Conservation (phyloP, 2,797 vertebrate genomes). For the Threskiornis aethiopicus region DNA sequence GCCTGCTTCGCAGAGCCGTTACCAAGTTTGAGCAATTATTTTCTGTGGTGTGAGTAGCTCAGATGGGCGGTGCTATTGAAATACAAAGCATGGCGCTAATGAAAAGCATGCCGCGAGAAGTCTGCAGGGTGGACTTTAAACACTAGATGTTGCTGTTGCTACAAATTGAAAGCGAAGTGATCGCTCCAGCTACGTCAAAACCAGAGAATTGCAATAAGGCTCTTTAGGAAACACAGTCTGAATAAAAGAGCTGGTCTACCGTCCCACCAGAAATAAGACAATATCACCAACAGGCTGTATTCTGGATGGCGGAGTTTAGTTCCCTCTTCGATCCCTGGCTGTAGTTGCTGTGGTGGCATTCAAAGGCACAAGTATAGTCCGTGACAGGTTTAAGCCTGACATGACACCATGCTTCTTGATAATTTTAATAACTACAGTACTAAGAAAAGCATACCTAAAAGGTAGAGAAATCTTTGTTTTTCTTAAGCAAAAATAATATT, state of each 20-base stretch:
- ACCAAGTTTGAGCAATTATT: neutral
- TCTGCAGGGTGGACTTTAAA: neutral
- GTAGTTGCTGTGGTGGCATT: neutral
- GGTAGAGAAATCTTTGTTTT: neutral
- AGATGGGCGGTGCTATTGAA: neutral
- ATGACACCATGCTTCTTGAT: neutral
- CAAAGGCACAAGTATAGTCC: neutral
- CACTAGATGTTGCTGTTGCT: conserved; percentile 55
- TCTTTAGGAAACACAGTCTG: neutral
- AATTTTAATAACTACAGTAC: neutral
- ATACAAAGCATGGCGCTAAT: fast-evolving
- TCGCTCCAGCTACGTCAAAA: neutral
- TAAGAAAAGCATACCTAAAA: neutral
- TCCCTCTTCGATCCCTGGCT: neutral
- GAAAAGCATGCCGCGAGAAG: neutral
- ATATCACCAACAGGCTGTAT: neutral
- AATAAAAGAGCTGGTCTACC: neutral
- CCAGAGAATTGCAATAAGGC: neutral
- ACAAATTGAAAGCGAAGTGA: neutral
- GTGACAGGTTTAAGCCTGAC: neutral
- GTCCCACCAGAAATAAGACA: neutral
- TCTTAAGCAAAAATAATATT: neutral
- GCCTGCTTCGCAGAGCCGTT: neutral
- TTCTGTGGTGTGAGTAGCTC: neutral
- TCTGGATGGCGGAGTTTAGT: neutral